These are phyloP conservation scores for Myxocyprinus asiaticus DNA, from an alignment of 2,113 vertebrate genomes.

Conservation along the genomic window DNA sequence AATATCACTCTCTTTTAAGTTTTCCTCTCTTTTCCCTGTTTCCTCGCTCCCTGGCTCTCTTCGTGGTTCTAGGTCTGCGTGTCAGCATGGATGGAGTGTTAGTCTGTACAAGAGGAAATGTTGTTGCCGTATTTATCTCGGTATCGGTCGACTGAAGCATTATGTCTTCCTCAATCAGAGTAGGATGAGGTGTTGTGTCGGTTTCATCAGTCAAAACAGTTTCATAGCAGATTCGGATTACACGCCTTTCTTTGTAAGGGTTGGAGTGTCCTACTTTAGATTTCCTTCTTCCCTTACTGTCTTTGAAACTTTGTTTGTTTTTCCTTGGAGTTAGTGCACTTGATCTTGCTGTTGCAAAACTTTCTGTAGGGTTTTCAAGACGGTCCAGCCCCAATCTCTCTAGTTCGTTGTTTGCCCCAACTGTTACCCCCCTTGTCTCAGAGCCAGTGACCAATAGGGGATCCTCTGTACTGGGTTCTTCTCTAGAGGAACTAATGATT, in stretches of 20 bases:
- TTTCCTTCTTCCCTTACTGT: constrained; percentile 48
- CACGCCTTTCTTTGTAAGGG: not conserved
- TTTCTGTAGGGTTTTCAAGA: constrained; percentile 30
- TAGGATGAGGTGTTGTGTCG: not conserved
- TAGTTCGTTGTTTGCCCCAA: not conserved
- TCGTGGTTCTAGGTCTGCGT: constrained; percentile 52
- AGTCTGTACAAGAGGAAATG: constrained; percentile 27
- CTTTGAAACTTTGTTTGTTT: constrained; percentile 46
- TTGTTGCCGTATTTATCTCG: constrained; percentile 23
- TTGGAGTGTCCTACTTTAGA: not conserved
- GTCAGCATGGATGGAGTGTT: constrained; percentile 42
- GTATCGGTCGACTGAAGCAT: constrained; percentile 8
- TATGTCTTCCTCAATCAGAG: not conserved
- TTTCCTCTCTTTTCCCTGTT: constrained; percentile 66
- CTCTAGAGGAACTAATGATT: constrained; percentile 24
- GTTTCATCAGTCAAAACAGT: not conserved
- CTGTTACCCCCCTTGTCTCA: not conserved
- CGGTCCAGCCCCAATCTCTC: constrained; percentile 30
- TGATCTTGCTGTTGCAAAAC: constrained; percentile 34
- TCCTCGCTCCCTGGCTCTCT: constrained; percentile 57
- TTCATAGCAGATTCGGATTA: constrained; percentile 29
- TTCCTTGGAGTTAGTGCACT: not conserved
- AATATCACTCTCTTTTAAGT: constrained; percentile 11
- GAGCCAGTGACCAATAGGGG: not conserved
- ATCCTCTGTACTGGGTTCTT: constrained; percentile 32